Evolutionary conservation across 2,888 invertebrate genomes (phyloP), one percentile per base, ranked within the genome.

Genomic region (Drosophila niveifrons): DNA sequence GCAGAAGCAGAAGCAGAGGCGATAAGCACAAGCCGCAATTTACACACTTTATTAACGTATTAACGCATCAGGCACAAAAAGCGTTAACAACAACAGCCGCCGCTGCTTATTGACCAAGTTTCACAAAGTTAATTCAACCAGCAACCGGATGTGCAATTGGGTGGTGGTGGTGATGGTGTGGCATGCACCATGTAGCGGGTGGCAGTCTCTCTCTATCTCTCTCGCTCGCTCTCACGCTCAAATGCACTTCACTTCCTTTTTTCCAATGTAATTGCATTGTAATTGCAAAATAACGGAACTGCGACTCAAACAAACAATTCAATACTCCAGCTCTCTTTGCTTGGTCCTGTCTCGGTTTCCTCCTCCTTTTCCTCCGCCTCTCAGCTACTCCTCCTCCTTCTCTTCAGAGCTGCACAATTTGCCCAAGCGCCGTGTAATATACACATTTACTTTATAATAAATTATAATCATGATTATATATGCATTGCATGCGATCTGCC

Each of bases 21-120:
- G 90, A 88, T 89, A 88, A 90, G 89, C 87, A 78, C 75, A 77
- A 71, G 89, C 85, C 83, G 76, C 89, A 83, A 84, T 88, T 90
- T 90, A 89, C 88, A 88, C 90, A 90, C 84, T 90, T 90, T 90
- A 90, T 90, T 90, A 90, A 87, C 89, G 90, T 89, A 90, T 90
- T 90, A 90, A 90, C 90, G 90, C 89, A 86, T 84, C 87, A 75
- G 74, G 64, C 74, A 70, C 77, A 78, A 78, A 78, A 74, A 74
- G 31, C 15, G 78, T 73, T 66, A 78, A 78, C 75, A 75, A 70
- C 72, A 71, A 55, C 39, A 46, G 50, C 44, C 50, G 55, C 15
- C 36, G 47, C 44, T 66, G 34, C 44, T 62, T 74, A 71, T 67
- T 74, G 72, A 72, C 77, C 72, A 85, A 78, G 78, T 80, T 80